Percentiles rank a stretch among this genome's conserved stretches.
Conservation (phyloP, 2,113 vertebrate species). For the Albula goreensis region DNA sequence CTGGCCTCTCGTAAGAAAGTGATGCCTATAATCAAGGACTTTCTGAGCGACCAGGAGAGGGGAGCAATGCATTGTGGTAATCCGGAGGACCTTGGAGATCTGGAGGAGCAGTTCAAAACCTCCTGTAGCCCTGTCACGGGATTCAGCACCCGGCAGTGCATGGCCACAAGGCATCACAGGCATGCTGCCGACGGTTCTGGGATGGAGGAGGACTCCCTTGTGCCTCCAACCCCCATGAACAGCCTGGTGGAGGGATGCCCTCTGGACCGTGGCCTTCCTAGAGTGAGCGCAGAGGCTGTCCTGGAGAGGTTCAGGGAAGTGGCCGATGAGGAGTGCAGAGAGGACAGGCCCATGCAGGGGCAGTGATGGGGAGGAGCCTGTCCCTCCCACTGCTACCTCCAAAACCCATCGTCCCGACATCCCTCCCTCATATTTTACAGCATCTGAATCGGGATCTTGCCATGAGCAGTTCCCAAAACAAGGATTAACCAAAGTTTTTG, state of each 20-base stretch:
- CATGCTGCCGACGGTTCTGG: constrained; percentile 27
- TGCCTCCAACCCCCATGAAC: constrained; percentile 90
- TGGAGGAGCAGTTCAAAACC: constrained; percentile 37
- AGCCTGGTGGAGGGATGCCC: constrained; percentile 93
- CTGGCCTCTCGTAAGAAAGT: constrained; percentile 81
- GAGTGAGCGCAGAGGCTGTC: constrained; percentile 74
- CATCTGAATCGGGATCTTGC: not conserved
- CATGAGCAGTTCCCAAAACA: not conserved
- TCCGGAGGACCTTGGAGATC: constrained; percentile 33
- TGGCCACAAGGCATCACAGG: not conserved
- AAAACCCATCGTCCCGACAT: not conserved
- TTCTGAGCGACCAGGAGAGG: constrained; percentile 59
- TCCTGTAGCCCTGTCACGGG: constrained; percentile 11
- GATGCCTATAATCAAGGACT: constrained; percentile 79
- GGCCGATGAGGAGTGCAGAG: constrained; percentile 35
- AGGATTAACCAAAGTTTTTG: not conserved
- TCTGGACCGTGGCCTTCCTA: constrained; percentile 78
- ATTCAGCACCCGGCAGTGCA: not conserved
- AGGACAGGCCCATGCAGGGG: constrained; percentile 7
- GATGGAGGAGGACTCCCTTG: constrained; percentile 67
- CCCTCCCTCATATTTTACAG: too few relatives aligned
- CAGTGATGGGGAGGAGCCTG: constrained; percentile 27
- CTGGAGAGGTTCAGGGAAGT: constrained; percentile 78
- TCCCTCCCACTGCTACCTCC: not conserved
- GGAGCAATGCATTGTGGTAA: constrained; percentile 24